These are phyloP conservation scores for Misgurnus anguillicaudatus DNA, from an alignment of 2,113 vertebrate species.

Conservation along the genomic window DNA sequence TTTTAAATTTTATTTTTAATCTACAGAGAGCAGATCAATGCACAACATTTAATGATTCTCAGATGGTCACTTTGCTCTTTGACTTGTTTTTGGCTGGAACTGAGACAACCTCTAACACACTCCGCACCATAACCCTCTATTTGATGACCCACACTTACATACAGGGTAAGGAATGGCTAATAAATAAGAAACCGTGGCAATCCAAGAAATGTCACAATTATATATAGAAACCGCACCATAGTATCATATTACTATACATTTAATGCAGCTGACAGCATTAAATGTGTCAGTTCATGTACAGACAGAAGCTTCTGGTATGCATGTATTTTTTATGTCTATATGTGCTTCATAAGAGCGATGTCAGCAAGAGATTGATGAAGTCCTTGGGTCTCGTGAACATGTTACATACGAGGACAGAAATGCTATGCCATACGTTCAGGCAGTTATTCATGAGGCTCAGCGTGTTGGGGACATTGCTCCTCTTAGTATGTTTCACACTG, in stretches of 20 bases:
- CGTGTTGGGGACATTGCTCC: slow-evolving; percentile 46
- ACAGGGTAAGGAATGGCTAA: slow-evolving; percentile 65
- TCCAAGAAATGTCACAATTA: background rate
- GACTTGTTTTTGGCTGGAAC: slow-evolving; percentile 75
- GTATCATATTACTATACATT: too few relatives aligned
- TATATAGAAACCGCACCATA: too few relatives aligned
- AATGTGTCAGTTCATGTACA: background rate
- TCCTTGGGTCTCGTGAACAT: slow-evolving; percentile 51
- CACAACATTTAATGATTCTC: slow-evolving; percentile 61
- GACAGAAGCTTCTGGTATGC: background rate
- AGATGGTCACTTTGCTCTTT: slow-evolving; percentile 42
- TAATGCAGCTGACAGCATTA: too few relatives aligned
- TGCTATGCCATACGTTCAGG: slow-evolving; percentile 67
- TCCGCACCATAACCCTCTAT: slow-evolving; percentile 72
- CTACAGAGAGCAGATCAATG: slow-evolving; percentile 14
- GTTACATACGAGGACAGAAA: slow-evolving; percentile 61
- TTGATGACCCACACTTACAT: slow-evolving; percentile 68
- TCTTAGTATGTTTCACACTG: slow-evolving; percentile 42
- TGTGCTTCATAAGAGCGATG: slow-evolving; percentile 51
- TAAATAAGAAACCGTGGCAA: background rate
- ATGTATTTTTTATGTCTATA: background rate
- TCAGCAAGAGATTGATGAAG: slow-evolving; percentile 68
- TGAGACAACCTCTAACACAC: slow-evolving; percentile 71
- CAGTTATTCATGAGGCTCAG: slow-evolving; percentile 55
- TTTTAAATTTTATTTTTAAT: background rate